These are phyloP conservation scores for Characodon lateralis DNA, from an alignment of 2,797 vertebrate genomes.

Conservation along the genomic window DNA sequence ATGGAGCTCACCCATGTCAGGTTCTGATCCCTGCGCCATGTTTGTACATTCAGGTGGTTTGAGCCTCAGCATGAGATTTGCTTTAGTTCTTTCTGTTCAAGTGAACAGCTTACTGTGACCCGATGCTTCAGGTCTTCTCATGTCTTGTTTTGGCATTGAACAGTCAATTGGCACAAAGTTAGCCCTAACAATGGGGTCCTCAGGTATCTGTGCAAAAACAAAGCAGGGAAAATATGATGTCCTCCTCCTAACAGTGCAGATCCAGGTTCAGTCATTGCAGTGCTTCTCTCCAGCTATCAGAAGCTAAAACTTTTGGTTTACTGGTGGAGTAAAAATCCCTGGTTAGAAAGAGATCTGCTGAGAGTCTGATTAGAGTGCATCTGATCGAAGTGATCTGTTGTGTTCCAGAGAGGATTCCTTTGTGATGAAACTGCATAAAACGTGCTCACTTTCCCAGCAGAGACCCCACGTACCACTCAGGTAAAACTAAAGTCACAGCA, in stretches of 20 bases:
- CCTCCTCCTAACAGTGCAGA: slow-evolving; percentile 18
- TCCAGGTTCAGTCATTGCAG: slow-evolving; percentile 18
- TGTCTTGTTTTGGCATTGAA: slow-evolving; percentile 33
- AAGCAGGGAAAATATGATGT: slow-evolving; percentile 11
- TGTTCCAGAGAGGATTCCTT: slow-evolving; percentile 4
- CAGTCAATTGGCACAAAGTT: slow-evolving; percentile 34
- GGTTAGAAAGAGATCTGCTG: not conserved
- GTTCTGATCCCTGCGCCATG: no score
- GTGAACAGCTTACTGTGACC: slow-evolving; percentile 6
- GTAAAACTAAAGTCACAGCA: not conserved
- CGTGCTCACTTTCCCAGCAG: slow-evolving; percentile 5
- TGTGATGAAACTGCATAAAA: not conserved
- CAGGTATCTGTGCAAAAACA: slow-evolving; percentile 41
- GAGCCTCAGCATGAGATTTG: slow-evolving; percentile 10
- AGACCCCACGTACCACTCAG: not conserved
- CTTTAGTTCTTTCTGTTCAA: not conserved
- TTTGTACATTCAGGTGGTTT: not conserved
- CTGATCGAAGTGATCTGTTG: not conserved
- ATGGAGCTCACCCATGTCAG: no score
- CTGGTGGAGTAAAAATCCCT: slow-evolving; percentile 31
- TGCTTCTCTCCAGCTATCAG: slow-evolving; percentile 6
- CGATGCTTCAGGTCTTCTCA: slow-evolving; percentile 19
- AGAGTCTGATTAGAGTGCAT: not conserved
- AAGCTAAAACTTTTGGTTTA: slow-evolving; percentile 21
- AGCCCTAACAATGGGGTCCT: slow-evolving; percentile 30